Conservation (phyloP, 37 sponge, comb jelly and placozoan species). For the Bolinopsis microptera region DNA sequence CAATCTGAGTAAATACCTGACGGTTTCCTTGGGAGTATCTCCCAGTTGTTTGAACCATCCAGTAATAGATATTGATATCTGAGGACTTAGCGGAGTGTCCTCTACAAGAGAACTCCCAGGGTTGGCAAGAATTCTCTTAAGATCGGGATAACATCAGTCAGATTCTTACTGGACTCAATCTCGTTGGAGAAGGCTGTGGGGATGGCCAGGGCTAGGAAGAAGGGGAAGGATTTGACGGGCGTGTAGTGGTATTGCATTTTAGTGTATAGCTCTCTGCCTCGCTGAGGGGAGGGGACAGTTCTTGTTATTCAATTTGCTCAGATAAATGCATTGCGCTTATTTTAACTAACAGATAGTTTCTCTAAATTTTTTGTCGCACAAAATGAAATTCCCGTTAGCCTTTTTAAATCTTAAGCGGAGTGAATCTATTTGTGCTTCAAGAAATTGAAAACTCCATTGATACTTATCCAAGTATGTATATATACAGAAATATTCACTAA, state of each 20-base stretch:
- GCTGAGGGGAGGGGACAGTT: slow-evolving; percentile 12
- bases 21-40: not conserved
- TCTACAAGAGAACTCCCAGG: not conserved
- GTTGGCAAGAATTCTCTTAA: not conserved
- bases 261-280: slow-evolving; percentile 36
- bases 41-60: not conserved
- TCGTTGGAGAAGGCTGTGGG: slow-evolving; percentile 22
- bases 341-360: too few relatives aligned
- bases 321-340: too few relatives aligned
- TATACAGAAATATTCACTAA: too few relatives aligned
- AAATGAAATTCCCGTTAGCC: too few relatives aligned
- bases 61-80: not conserved
- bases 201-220: slow-evolving; percentile 21
- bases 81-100: not conserved
- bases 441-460: too few relatives aligned
- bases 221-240: not conserved
- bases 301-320: too few relatives aligned
- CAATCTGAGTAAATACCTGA: not conserved
- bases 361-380: too few relatives aligned
- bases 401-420: too few relatives aligned
- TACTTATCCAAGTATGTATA: too few relatives aligned
- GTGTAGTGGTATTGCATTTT: slow-evolving; percentile 42
- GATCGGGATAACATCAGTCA: not conserved
- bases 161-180: not conserved
- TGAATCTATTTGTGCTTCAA: too few relatives aligned